These are phyloP conservation scores for Coremacera marginata DNA, from an alignment of 2,888 invertebrate species.

Conservation along the genomic window DNA sequence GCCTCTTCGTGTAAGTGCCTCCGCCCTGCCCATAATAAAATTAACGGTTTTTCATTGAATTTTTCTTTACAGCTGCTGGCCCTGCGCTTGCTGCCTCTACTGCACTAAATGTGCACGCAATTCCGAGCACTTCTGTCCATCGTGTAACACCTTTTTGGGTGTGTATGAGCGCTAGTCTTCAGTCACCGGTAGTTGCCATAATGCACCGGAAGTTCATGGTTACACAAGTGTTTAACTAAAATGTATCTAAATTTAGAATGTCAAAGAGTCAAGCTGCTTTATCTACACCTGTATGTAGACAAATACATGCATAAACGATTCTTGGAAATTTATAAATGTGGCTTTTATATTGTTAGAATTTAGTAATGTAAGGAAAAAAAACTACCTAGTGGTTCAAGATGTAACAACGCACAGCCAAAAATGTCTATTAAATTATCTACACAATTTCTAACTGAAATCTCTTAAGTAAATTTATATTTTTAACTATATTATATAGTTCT, in stretches of 20 bases:
- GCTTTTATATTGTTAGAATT: too few relatives aligned
- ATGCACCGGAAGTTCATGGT: background rate
- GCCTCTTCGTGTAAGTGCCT: slow-evolving; percentile 57
- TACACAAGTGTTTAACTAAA: background rate
- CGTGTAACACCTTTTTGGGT: slow-evolving; percentile 72
- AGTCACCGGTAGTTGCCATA: background rate
- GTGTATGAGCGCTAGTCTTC: slow-evolving; percentile 63
- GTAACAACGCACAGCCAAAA: too few relatives aligned
- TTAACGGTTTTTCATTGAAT: background rate
- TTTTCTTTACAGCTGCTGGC: slow-evolving; percentile 66
- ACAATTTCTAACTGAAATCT: too few relatives aligned
- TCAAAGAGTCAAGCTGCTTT: background rate
- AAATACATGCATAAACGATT: background rate
- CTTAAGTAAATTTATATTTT: too few relatives aligned
- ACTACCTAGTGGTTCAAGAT: background rate
- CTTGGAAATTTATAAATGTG: too few relatives aligned
- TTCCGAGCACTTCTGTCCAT: slow-evolving; percentile 73
- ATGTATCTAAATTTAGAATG: too few relatives aligned
- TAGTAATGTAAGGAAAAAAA: background rate
- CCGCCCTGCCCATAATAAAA: background rate
- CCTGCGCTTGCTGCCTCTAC: slow-evolving; percentile 72
- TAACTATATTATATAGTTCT: too few relatives aligned
- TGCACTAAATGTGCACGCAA: slow-evolving; percentile 72
- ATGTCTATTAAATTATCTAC: too few relatives aligned
- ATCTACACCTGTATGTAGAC: background rate